Base-by-base conservation (phyloP, 1,140 invertebrate species). In the Penaeus indicus region DNA sequence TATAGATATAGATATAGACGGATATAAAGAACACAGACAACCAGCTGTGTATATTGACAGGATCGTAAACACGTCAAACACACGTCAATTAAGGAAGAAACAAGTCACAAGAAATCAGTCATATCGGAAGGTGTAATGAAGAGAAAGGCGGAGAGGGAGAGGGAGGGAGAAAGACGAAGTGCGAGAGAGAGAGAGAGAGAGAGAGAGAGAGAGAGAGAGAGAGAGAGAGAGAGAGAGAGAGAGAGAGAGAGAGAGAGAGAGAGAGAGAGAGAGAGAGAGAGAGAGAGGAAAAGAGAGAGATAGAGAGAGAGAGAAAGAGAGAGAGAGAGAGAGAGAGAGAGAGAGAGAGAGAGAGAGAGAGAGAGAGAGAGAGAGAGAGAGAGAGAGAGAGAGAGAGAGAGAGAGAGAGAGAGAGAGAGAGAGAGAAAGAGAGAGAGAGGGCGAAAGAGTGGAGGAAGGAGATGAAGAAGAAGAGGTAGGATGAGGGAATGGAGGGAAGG, bases 151-250 rank as follows among this genome's bases (percentile, higher is more conserved):
- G 75, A 78, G 18, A 42, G 75, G 38, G 75, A 78, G 75, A 78
- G 75, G 38, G 75, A 78, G 75, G 13, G 75, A 78, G 75, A 27
- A 27, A 78, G 54, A 83, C 5, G 10, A n/a, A 82, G 80, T 21
- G 54, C 62, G 54, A 27, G 61, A 62, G 22, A 82, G 47, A 82
- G 22, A n/a, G 19, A 79, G 25, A 38, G 22, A 42, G 42, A 79
- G 18, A 79, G 80, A 60, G 60, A 22, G 60, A 19, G 47, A 54
- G 60, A 22, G 25, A 54, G 60, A 54, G 60, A 60, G 60, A 54
- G 47, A 82, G 22, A 54, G 47, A 81, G 54, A 81, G 22, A 54
- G 21, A 54, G 54, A 61, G 25, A 18, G 60, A 62, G 60, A 54
- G 11, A 61, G 22, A 11, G 27, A 79, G 11, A 22, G 22, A 27